Evolutionary conservation across 2,113 vertebrate genomes (phyloP), one percentile per base, ranked within the genome.

Genomic region (Camelus dromedarius): DNA sequence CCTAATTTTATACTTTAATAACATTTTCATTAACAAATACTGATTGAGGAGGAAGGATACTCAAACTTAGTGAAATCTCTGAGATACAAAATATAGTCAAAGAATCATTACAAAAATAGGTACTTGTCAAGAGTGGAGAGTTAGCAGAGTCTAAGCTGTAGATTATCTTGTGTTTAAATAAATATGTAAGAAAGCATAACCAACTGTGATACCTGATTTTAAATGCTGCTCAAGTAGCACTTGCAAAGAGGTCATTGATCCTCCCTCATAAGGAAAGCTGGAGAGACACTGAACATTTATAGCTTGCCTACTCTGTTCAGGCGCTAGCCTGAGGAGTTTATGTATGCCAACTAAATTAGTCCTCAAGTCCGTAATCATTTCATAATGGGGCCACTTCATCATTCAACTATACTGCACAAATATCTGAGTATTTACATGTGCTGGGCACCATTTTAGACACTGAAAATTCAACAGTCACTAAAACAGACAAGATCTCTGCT

Each of bases 1-100:
- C 30, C 42, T 64, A 60, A 93, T 62, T 72, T 85, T 89, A 91
- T 30, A 56, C 28, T 86, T 85, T 89, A 91, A 93, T 46, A 89
- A 88, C 28, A 73, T 62, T 30, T 32, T 85, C 28, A 76, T 72
- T 90, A 95, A 70, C 50, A 89, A 90, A 72, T 18, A 22, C 52
- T 89, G 60, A 60, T 87, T 89, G 90, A 83, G 32, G 77, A 82
- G 15, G 28, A 89, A 88, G 24, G 50, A 22, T 42, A 70, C 1
- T 48, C 46, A 14, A 69, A 93, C 42, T 92, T n/a, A 30, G n/a
- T 48, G 48, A 83, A 89, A 83, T 56, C 22, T 91, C 54, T 88
- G 22, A 81, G 26, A 64, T 79, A 46, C 48, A 94, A 91, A 88
- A 60, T 69, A 89, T 6, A 62, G 28, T 66, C 48, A 46, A 93